These are phyloP conservation scores for Blastobasis lacticolella DNA, from an alignment of 2,888 invertebrate species.

Conservation along the genomic window DNA sequence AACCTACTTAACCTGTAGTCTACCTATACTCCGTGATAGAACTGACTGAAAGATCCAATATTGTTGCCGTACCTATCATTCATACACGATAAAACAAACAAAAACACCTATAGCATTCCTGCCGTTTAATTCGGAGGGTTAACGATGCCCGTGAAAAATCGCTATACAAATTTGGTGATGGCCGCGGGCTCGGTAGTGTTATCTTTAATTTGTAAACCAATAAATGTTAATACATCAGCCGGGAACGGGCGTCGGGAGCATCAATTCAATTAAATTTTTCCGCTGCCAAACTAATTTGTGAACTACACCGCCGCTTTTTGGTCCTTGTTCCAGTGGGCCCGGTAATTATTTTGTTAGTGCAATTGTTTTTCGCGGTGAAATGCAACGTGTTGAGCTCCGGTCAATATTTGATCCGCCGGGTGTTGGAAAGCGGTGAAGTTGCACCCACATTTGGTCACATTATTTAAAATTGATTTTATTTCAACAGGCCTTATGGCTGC, in stretches of 20 bases:
- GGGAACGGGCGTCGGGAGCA: constrained; percentile 30
- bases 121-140: too few species aligned
- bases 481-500: constrained; percentile 14
- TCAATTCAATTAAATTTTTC: constrained; percentile 60
- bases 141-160: constrained; percentile 34
- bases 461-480: constrained; percentile 34
- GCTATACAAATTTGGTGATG: constrained; percentile 29
- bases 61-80: too few species aligned
- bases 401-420: constrained; percentile 59
- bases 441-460: constrained; percentile 35
- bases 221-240: constrained; percentile 70
- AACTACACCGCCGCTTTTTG: constrained; percentile 52
- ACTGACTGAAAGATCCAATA: too few species aligned
- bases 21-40: too few species aligned
- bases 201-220: constrained; percentile 72
- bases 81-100: too few species aligned
- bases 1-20: too few species aligned
- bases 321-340: constrained; percentile 36
- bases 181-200: constrained; percentile 33
- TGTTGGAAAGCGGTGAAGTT: constrained; percentile 27
- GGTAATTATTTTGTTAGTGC: constrained; percentile 58
- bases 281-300: constrained; percentile 62
- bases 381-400: constrained; percentile 60
- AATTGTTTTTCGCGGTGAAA: constrained; percentile 61
- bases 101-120: too few species aligned